Percentiles rank a stretch among this genome's conserved stretches.
Evolutionary conservation across 2,888 invertebrate species (phyloP).

Genomic region (Cantharis nigra): DNA sequence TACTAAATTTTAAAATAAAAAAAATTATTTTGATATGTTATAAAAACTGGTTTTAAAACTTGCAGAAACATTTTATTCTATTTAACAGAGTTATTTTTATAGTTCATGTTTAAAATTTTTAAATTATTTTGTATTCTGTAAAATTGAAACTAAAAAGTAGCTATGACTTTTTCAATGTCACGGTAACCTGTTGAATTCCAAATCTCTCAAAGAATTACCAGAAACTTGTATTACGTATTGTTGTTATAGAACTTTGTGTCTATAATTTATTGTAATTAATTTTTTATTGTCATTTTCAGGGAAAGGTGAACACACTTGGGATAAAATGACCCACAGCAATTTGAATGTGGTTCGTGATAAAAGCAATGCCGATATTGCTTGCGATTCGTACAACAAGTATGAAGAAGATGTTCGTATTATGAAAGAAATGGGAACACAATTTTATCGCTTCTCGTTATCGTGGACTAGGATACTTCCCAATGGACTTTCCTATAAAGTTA

Average conservation of each 20-base stretch:
- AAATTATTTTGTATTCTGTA: neutral
- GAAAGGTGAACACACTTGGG: constrained; percentile 70
- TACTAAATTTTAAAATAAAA: neutral
- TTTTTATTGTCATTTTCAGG: constrained; percentile 47
- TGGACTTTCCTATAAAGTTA: constrained; percentile 60
- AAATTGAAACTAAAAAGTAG: neutral
- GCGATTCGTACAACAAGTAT: constrained; percentile 69
- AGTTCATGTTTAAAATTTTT: neutral
- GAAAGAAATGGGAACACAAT: constrained; percentile 61
- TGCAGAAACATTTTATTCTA: neutral
- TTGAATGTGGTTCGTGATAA: constrained; percentile 60
- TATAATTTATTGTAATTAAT: neutral
- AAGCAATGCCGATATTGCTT: constrained; percentile 64
- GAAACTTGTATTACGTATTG: neutral
- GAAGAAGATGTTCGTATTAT: constrained; percentile 64
- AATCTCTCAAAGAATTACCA: neutral
- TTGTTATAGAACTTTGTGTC: neutral
- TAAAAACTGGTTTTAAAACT: neutral
- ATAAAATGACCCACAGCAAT: constrained; percentile 62
- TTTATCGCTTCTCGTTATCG: constrained; percentile 64
- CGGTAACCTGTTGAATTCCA: neutral
- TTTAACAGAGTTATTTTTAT: neutral
- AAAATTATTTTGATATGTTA: neutral
- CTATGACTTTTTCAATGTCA: neutral
- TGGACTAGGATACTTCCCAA: constrained; percentile 72